Percentiles rank a stretch among this genome's conserved stretches.
Evolutionary conservation across 1,140 invertebrate species (phyloP).

Genomic region (Latrodectus geometricus): DNA sequence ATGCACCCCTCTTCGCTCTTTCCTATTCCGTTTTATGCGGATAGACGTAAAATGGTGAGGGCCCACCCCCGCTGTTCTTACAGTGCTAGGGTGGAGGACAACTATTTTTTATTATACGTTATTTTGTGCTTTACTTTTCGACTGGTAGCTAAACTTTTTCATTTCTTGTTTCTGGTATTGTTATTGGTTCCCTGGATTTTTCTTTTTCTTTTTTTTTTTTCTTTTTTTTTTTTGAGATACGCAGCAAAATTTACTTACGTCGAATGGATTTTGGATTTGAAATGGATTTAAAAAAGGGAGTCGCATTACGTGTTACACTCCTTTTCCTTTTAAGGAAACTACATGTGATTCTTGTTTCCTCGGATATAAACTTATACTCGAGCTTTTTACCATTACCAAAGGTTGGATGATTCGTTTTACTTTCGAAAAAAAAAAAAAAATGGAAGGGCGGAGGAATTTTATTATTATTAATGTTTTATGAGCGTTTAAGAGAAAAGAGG

Average conservation of each 20-base stretch:
- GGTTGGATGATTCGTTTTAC: neutral
- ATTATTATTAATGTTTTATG: neutral
- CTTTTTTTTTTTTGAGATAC: neutral
- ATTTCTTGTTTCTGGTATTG: constrained; percentile 25
- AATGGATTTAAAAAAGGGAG: constrained; percentile 30
- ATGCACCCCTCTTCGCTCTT: constrained; percentile 44
- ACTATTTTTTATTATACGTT: constrained; percentile 34
- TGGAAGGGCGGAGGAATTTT: neutral
- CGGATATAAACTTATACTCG: neutral
- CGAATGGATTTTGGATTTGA: constrained; percentile 56
- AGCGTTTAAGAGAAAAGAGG: neutral
- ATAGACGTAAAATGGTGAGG: neutral
- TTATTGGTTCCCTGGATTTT: constrained; percentile 12
- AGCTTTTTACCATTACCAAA: neutral
- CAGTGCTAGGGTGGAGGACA: neutral
- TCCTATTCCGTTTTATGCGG: constrained; percentile 19
- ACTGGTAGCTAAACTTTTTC: constrained; percentile 16
- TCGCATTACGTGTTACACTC: constrained; percentile 44
- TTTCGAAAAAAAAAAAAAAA: neutral
- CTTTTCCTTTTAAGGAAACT: neutral
- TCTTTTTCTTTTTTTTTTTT: neutral
- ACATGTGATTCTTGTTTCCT: neutral
- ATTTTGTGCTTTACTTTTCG: constrained; percentile 55
- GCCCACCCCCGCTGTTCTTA: constrained; percentile 4
- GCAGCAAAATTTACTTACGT: constrained; percentile 48